Evolutionary conservation across 2,113 vertebrate species (phyloP), one percentile per base, ranked within the genome.

Genomic region (Oceanodroma tethys): DNA sequence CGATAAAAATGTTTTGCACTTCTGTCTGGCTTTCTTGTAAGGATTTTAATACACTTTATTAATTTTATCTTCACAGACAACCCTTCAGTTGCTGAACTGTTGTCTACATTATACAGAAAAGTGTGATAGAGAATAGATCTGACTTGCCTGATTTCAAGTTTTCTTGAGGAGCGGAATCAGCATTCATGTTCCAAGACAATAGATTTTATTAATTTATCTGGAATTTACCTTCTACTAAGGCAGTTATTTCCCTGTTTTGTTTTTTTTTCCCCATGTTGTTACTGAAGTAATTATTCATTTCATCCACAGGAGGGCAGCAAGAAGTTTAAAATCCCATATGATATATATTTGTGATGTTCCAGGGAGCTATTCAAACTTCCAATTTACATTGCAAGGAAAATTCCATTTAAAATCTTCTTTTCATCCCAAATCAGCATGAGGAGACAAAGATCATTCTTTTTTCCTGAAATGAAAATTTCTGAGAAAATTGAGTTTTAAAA

Each of bases 261-360:
- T 7, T 38, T 15, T 15, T 60, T 8, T 3, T 7, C 15, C 23
- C 4, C 18, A 40, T 0, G 1, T 29, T 78, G 34, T 55, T 60
- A 43, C 22, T 71, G 47, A 62, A 55, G 81, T 74, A 89, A 70
- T 73, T 82, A n/a, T 38, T 93, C 23, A 20, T 78, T 86, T 90
- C n/a, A 59, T 40, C 96, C 96, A 92, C 88, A 36, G 4, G 96
- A 89, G 92, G 97, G 95, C 94, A 97, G 93, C 79, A 94, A 72
- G 40, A 91, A 81, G 13, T 34, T 74, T 74, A 66, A 95, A 92
- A 93, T 82, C 62, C 20, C 5, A 1, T 20, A 7, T 10, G 12
- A n/a, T 25, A 5, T 7, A 4, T 29, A 30, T 25, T 19, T 70
- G 7, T 4, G 15, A 8, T 43, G 2, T 1, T 70, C 16, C 40